Conservation (phyloP, 2,888 invertebrate genomes). For the Brenthis ino region DNA sequence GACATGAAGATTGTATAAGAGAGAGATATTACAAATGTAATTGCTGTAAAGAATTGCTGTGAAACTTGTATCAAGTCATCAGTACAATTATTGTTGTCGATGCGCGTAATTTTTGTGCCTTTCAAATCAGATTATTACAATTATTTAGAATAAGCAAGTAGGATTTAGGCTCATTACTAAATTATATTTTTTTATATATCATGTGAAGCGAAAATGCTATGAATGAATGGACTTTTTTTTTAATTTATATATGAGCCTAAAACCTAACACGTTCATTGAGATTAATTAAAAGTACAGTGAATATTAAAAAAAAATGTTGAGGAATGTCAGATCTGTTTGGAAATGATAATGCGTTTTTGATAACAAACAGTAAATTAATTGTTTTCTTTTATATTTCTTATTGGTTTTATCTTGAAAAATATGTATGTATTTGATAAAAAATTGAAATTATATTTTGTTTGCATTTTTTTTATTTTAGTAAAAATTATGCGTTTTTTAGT, state of each 20-base stretch:
- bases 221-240: neutral
- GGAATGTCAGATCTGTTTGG: neutral
- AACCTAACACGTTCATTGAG: conserved; percentile 7
- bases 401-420: neutral
- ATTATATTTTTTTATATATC: neutral
- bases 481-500: neutral
- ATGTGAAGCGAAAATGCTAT: neutral
- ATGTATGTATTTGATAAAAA: neutral
- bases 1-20: neutral
- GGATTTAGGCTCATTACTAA: conserved; percentile 28
- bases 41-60: neutral
- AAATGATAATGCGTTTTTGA: conserved; percentile 1
- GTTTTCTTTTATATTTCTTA: neutral
- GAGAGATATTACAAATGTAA: too few relatives aligned
- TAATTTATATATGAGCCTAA: conserved; percentile 9
- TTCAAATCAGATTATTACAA: conserved; percentile 32
- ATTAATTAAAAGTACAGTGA: conserved; percentile 11
- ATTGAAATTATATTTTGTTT: neutral
- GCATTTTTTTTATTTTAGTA: neutral
- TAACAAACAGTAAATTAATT: neutral
- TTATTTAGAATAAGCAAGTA: conserved; percentile 21
- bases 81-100: conserved; percentile 24
- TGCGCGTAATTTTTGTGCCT: conserved; percentile 33
- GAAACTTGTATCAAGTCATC: conserved; percentile 1
- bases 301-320: neutral